Evolutionary conservation across 1,140 invertebrate genomes (phyloP), one percentile per base, ranked within the genome.

Genomic region (Nasonia giraulti): DNA sequence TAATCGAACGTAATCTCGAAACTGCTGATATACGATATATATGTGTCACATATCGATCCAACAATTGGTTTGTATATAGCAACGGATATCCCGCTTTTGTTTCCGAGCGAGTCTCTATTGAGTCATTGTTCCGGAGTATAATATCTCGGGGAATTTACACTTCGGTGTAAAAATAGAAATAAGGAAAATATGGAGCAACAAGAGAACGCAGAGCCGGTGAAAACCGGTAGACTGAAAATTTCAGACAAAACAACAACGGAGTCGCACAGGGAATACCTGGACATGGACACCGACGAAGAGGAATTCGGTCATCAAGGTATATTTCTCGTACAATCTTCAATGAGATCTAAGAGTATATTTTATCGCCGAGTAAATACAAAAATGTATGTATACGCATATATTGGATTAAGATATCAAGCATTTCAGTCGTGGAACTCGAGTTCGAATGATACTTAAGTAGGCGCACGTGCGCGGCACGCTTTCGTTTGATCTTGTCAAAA

Each of bases 201-300:
- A 37, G 79, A 85, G 10, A 33, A 20, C 40, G 44, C 17, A 17
- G 86, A 85, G 4, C 6, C 55, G 7, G 31, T 33, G 5, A 86
- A 80, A 69, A 11, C 11, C 0, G 87, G 86, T 75, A 87, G 85
- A 37, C 83, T 80, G 3, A 91, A 83, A 77, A 90, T 87, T 47
- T 11, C 78, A 3, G 91, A 92, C 55, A 92, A 91, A 82, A 69
- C 80, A 1, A 44, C 69, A 10, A n/a, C 87, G 10, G 88, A 90
- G 83, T 75, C 73, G 77, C 88, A 91, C 85, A 85, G 91, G 83
- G 92, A 93, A 84, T 93, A 92, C 83, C 87, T 93, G 69, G 92
- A 93, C 71, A 91, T 93, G 90, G 91, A 93, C 31, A 92, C 91
- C 0, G 92, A 92, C 17, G 91, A 93, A 81, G 92, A 93, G 88